phyloP scores from a whole-genome alignment of 64 coral and sea anemone species.

The Actinia tenebrosa region DNA sequence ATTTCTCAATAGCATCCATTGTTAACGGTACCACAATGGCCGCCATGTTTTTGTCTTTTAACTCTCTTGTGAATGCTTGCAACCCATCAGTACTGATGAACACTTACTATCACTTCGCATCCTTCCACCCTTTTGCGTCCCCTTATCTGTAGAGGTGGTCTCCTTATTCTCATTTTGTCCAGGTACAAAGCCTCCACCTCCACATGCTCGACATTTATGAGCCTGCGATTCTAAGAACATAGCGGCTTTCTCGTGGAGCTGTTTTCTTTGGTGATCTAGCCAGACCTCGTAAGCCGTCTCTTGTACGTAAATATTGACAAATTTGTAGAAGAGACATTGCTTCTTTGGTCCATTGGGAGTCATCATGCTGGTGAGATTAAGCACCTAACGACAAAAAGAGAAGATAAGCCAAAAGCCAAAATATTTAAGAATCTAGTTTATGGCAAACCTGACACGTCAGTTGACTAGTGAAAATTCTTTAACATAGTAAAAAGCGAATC shows the following conservation, averaged over 20 bases:
- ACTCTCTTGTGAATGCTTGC: background rate
- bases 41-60: too few relatives aligned
- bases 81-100: background rate
- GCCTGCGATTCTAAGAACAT: conserved; percentile 95
- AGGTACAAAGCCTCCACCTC: conserved; percentile 83
- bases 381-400: conserved; percentile 17
- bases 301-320: conserved; percentile 84
- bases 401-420: background rate
- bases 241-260: conserved; percentile 72
- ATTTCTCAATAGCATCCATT: too few relatives aligned
- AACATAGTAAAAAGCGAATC: too few relatives aligned
- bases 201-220: conserved; percentile 87
- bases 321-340: conserved; percentile 83
- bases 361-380: conserved; percentile 63
- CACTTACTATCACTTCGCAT: conserved; percentile 60
- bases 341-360: conserved; percentile 83
- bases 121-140: conserved; percentile 7
- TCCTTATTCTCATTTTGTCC: background rate
- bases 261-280: conserved; percentile 83
- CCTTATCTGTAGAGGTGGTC: background rate
- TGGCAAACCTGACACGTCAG: too few relatives aligned
- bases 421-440: background rate
- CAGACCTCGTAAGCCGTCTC: conserved; percentile 86
- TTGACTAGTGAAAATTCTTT: too few relatives aligned
- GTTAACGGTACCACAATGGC: too few relatives aligned